These are phyloP conservation scores for Yponomeuta sedellus DNA, from an alignment of 2,888 invertebrate species.

Conservation along the genomic window DNA sequence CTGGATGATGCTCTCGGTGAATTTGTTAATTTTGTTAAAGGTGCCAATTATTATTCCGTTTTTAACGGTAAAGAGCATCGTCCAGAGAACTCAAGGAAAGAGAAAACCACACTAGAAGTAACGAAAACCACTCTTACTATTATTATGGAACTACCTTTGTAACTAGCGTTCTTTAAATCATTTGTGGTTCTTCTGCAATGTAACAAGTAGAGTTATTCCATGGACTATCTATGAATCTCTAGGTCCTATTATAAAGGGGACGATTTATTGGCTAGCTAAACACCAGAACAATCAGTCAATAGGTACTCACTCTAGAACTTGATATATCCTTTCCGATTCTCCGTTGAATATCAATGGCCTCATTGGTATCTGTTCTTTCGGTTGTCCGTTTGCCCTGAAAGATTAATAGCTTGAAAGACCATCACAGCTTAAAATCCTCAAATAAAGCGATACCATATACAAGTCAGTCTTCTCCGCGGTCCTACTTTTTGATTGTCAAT, in stretches of 20 bases:
- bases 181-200: slow-evolving; percentile 70
- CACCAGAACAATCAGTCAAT: slow-evolving; percentile 9
- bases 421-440: neutral
- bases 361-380: slow-evolving; percentile 86
- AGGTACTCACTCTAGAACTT: slow-evolving; percentile 84
- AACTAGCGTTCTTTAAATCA: slow-evolving; percentile 72
- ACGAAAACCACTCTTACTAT: slow-evolving; percentile 13
- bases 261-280: neutral
- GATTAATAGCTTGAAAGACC: neutral
- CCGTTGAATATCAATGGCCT: slow-evolving; percentile 83
- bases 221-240: neutral
- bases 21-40: neutral
- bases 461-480: too few relatives aligned
- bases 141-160: slow-evolving; percentile 55
- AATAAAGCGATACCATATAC: too few relatives aligned
- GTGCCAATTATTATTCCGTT: neutral
- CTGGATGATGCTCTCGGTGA: slow-evolving; percentile 10
- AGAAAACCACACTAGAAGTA: slow-evolving; percentile 40
- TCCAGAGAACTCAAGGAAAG: slow-evolving; percentile 8
- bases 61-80: neutral
- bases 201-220: slow-evolving; percentile 18
- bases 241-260: neutral
- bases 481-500: too few relatives aligned
- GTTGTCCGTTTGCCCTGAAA: slow-evolving; percentile 65
- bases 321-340: slow-evolving; percentile 80